phyloP scores from a whole-genome alignment of 1,140 invertebrate genomes.

The Procambarus virginalis region DNA sequence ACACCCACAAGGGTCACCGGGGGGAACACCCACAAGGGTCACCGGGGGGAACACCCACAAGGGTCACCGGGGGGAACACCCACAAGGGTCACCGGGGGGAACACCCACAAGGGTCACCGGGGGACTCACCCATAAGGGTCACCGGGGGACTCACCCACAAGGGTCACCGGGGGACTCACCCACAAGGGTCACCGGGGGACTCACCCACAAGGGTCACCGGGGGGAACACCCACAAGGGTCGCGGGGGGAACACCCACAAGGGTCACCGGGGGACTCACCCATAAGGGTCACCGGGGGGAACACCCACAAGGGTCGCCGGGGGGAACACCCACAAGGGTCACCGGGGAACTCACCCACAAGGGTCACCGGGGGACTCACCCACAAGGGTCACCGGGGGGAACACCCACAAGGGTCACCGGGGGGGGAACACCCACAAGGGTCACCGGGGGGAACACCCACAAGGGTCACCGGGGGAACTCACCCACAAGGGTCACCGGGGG shows the following conservation, averaged over 20 bases:
- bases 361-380: neutral
- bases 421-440: neutral
- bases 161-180: neutral
- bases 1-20: neutral
- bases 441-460: neutral
- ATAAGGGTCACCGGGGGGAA: neutral
- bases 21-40: neutral
- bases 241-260: too few species aligned
- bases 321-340: neutral
- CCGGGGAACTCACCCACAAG: neutral
- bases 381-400: neutral
- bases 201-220: slow-evolving; percentile 51
- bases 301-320: too few species aligned
- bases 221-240: neutral
- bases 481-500: neutral
- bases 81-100: neutral
- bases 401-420: neutral
- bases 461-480: neutral
- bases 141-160: neutral
- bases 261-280: neutral
- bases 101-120: neutral
- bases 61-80: neutral
- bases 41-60: neutral
- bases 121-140: neutral
- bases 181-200: neutral